Conservation (phyloP, 2,888 invertebrate species). For the Latrodectus elegans region DNA sequence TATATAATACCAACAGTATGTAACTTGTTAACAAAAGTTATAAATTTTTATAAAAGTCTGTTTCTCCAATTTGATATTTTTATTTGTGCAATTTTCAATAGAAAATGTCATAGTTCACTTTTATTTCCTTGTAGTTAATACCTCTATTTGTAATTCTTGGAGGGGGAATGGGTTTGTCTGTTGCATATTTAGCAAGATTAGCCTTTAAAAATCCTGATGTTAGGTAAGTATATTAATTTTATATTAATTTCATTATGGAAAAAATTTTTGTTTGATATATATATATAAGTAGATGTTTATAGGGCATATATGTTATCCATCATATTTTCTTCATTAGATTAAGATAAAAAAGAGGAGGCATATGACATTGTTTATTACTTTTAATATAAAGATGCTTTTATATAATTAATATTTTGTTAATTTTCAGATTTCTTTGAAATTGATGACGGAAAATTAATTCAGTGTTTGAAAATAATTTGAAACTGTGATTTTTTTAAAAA, state of each 20-base stretch:
- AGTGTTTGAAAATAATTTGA: too few relatives aligned
- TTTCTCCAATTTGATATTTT: background rate
- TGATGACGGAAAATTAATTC: too few relatives aligned
- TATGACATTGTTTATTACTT: too few relatives aligned
- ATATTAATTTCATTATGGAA: background rate
- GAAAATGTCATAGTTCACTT: background rate
- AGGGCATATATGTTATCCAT: too few relatives aligned
- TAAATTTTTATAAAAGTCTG: background rate
- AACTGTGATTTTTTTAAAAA: too few relatives aligned
- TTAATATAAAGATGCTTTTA: too few relatives aligned
- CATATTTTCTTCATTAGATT: too few relatives aligned
- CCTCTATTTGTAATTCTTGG: conserved; percentile 86
- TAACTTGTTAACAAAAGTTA: background rate
- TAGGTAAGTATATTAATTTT: conserved; percentile 70
- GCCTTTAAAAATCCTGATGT: conserved; percentile 89
- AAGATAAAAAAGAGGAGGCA: too few relatives aligned
- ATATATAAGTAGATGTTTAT: background rate
- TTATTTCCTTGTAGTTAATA: conserved; percentile 80
- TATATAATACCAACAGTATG: too few relatives aligned
- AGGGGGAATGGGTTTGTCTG: conserved; percentile 81
- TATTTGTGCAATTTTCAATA: background rate
- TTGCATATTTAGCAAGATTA: conserved; percentile 82
- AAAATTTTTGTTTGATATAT: background rate
- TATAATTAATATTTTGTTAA: too few relatives aligned
- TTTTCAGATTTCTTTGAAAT: too few relatives aligned